Evolutionary conservation across 2,113 vertebrate species (phyloP), one percentile per base, ranked within the genome.

Genomic region (Ursus arctos): DNA sequence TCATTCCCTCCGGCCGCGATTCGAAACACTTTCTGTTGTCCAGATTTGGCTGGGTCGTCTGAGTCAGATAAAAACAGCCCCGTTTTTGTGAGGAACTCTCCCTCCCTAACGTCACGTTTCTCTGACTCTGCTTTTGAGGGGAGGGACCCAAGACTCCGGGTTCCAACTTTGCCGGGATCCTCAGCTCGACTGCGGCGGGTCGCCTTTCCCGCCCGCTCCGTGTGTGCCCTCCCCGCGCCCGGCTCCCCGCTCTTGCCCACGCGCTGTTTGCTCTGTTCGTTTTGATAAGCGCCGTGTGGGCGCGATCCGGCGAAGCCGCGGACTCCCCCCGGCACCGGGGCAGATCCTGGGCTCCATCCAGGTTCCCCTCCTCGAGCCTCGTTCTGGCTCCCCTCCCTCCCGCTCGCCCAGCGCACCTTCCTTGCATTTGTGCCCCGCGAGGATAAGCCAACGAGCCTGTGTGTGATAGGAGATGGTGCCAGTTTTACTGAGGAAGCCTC

Each of bases 301-400:
- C 24, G 2, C 6, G 1, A 7, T 6, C 40, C 0, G 0, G 18
- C 1, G 4, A 33, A 33, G 36, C 28, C 67, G n/a, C 1, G 2
- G 59, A 6, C n/a, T 51, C 36, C 61, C 11, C 1, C 24, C 12
- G 21, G 40, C 31, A 22, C 81, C 0, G 16, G 18, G 31, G 36
- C 26, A 5, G 0, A 12, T 1, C 49, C 40, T 4, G 43, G 24
- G 67, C 47, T 72, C 53, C 21, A 0, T 2, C 59, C 24, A 1
- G 14, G 59, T 0, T 36, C 51, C 31, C 31, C 12, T 16, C 40
- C 40, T 2, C 0, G 28, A 11, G 15, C 40, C 40, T 4, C 15
- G 81, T 36, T 11, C 80, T 11, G 53, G 22, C 83, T 24, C 26
- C 1, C 11, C 74, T 6, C 57, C 86, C 84, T 40, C 51, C 19